Evolutionary conservation across 2,113 vertebrate genomes (phyloP), one percentile per base, ranked within the genome.

Genomic region (Myiopsitta monachus): DNA sequence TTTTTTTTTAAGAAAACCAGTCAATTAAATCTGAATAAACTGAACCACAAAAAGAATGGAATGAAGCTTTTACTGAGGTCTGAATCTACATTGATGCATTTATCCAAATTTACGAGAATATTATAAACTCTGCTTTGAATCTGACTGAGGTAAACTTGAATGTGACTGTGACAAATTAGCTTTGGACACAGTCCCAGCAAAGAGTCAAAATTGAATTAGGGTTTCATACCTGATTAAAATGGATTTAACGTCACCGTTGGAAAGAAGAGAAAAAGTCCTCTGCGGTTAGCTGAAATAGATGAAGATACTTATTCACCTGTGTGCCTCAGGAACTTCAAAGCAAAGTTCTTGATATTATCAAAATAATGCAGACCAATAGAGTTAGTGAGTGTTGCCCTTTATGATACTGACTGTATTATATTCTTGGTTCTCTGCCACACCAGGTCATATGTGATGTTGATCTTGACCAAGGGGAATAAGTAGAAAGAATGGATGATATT

Each of bases 201-300:
- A 88, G 43, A 92, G 43, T 72, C 8, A 88, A 88, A 96, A 91
- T 49, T 95, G 57, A 96, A 87, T 96, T 89, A 87, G 44, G 30
- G 38, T 89, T 44, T 91, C 76, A 90, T 94, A 92, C 54, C 43
- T 87, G 88, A 91, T 96, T 92, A 82, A 94, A 93, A 94, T 91
- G 49, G 83, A 97, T 94, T 93, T 92, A 75, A 72, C 92, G 76
- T 87, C 80, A 88, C 47, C 43, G 39, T 88, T 87, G 52, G 54
- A 93, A 87, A 83, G 44, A 82, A 72, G 51, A 57, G 67, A 31
- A 83, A 64, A 93, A 90, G 70, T 78, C 14, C 49, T 92, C 69
- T 82, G 22, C 62, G 57, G 46, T 84, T 81, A 84, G 51, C 38
- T 76, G 69, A 64, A 88, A 78, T 23, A 90, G 41, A 66, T 61